Percentiles rank a stretch among this genome's conserved stretches.
Evolutionary conservation across 2,797 vertebrate genomes (phyloP).

Genomic region (Apogon talboti): DNA sequence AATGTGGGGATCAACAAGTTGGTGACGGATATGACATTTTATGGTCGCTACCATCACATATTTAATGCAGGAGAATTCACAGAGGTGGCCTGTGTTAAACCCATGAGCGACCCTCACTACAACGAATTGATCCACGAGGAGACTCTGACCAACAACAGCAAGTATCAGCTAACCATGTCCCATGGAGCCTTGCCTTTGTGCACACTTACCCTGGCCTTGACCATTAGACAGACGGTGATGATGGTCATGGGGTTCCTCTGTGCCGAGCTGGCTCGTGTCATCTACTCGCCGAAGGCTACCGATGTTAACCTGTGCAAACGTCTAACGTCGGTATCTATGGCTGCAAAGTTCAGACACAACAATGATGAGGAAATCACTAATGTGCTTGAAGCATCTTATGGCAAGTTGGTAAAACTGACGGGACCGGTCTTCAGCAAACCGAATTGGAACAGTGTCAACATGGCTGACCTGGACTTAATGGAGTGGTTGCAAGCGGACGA

Average conservation of each 20-base stretch:
- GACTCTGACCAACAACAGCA: background rate
- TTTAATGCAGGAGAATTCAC: constrained; percentile 5
- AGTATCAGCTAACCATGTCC: background rate
- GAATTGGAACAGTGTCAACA: background rate
- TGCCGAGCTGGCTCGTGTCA: background rate
- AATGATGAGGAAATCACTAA: background rate
- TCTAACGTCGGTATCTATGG: background rate
- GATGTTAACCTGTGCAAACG: background rate
- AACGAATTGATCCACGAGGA: background rate
- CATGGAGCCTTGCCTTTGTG: constrained; percentile 17
- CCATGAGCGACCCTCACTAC: background rate
- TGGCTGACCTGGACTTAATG: background rate
- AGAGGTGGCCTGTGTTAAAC: constrained; percentile 9
- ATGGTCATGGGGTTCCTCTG: constrained; percentile 8
- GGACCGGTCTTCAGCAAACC: background rate
- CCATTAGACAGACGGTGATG: constrained; percentile 3
- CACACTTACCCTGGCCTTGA: constrained; percentile 22
- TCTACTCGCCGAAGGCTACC: background rate
- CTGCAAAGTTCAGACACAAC: background rate
- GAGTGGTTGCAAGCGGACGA: constrained; percentile 4
- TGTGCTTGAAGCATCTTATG: background rate
- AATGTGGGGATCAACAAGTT: background rate
- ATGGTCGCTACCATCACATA: background rate
- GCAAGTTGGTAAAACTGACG: background rate
- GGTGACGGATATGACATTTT: background rate